Conservation (phyloP, 2,113 vertebrate species). For the Columba janthina region DNA sequence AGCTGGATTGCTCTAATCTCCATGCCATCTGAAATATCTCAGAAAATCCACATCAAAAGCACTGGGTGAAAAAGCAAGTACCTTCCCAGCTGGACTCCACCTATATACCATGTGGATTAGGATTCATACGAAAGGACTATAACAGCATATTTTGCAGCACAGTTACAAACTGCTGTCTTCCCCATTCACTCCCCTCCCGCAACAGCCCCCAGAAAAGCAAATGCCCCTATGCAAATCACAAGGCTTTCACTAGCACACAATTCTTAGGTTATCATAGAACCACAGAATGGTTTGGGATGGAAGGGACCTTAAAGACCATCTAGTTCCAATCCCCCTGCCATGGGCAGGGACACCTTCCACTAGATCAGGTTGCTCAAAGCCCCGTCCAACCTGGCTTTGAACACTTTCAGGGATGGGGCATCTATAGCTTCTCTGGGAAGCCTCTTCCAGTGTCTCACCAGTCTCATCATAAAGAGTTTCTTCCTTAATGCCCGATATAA, state of each 20-base stretch:
- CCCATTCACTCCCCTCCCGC: not conserved
- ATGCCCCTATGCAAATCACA: not conserved
- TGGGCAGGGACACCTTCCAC: not conserved
- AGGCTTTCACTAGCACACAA: not conserved
- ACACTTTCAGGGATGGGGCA: not conserved
- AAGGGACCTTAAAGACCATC: not conserved
- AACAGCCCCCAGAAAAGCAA: not conserved
- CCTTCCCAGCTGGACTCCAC: not conserved
- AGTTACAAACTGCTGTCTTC: not conserved
- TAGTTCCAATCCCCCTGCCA: not conserved
- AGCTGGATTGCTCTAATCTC: slow-evolving; percentile 15
- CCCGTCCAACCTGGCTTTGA: not conserved
- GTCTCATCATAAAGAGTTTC: not conserved
- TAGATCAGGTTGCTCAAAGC: not conserved
- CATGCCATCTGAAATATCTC: not conserved
- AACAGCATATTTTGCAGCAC: not conserved
- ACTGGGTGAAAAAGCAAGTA: not conserved
- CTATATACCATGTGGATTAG: not conserved
- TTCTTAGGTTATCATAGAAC: not conserved
- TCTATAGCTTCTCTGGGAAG: not conserved
- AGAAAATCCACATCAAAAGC: not conserved
- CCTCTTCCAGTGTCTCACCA: not conserved
- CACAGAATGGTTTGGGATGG: not conserved
- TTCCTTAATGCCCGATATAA: not conserved
- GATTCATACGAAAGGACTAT: not conserved